phyloP scores from a whole-genome alignment of 2,113 vertebrate genomes.

The Cisticola juncidis region DNA sequence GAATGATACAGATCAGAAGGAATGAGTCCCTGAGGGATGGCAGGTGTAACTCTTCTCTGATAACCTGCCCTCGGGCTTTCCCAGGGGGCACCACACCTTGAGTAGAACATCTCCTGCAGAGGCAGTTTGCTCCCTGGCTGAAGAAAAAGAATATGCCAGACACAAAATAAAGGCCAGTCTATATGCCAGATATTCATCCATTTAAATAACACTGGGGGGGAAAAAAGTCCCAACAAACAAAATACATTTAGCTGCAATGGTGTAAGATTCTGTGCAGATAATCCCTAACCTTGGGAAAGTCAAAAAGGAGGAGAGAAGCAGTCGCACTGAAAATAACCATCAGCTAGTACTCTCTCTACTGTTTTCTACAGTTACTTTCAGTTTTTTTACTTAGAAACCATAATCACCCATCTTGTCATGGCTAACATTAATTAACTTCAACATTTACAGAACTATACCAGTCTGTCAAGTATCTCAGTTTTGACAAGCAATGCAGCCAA shows the following conservation, averaged over 20 bases:
- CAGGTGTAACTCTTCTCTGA: not conserved
- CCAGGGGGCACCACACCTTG: not conserved
- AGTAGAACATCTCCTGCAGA: not conserved
- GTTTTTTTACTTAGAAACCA: not conserved
- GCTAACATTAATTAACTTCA: not conserved
- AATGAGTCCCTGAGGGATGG: not conserved
- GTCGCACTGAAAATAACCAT: not conserved
- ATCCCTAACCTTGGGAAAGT: not conserved
- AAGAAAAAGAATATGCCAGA: not conserved
- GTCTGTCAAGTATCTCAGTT: not conserved
- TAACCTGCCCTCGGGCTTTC: not conserved
- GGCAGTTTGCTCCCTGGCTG: not conserved
- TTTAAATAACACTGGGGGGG: not conserved
- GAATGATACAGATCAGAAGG: not conserved
- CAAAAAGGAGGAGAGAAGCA: not conserved
- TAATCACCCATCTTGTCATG: not conserved
- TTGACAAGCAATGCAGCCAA: not conserved
- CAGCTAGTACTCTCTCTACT: not conserved
- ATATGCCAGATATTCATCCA: not conserved
- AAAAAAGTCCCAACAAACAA: not conserved
- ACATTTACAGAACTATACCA: not conserved
- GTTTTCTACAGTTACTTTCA: slow-evolving; percentile 2
- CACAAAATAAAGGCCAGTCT: not conserved
- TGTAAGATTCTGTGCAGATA: not conserved
- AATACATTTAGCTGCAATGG: not conserved